Conservation (phyloP, 23 tunicate species). For the Styela plicata region DNA sequence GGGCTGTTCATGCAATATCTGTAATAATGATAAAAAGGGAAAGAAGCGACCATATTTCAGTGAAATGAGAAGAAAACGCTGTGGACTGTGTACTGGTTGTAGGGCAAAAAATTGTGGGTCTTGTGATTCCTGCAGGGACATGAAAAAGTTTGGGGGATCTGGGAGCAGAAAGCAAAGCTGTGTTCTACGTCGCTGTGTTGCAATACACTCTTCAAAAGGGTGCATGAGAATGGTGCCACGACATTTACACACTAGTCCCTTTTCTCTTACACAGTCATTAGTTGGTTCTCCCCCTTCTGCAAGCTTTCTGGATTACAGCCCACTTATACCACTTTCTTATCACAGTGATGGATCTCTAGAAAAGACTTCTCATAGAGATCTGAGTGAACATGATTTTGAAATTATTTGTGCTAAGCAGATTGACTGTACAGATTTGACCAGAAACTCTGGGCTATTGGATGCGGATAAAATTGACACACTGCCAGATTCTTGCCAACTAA, state of each 20-base stretch:
- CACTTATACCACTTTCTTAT: neutral
- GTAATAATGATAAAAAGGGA: too few relatives aligned
- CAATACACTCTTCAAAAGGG: neutral
- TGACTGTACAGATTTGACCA: neutral
- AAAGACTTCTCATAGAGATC: too few relatives aligned
- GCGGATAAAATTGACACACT: neutral
- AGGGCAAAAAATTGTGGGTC: constrained; percentile 59
- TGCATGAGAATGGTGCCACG: neutral
- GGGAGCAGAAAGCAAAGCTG: constrained; percentile 94
- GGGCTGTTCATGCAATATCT: too few relatives aligned
- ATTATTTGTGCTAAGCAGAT: neutral
- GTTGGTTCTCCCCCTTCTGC: neutral
- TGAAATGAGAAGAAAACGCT: constrained; percentile 66
- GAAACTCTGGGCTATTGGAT: neutral
- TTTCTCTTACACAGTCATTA: neutral
- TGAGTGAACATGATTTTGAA: neutral
- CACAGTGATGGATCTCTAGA: neutral
- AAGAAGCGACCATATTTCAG: neutral
- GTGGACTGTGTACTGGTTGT: constrained; percentile 79
- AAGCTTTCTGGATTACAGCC: neutral
- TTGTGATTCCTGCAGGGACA: constrained; percentile 78
- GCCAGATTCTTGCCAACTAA: neutral
- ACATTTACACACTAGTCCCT: neutral
- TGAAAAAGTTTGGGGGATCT: constrained; percentile 88
- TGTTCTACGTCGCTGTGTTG: constrained; percentile 33